These are phyloP conservation scores for Myotis pilosus DNA, from an alignment of 2,797 vertebrate genomes.

Conservation along the genomic window DNA sequence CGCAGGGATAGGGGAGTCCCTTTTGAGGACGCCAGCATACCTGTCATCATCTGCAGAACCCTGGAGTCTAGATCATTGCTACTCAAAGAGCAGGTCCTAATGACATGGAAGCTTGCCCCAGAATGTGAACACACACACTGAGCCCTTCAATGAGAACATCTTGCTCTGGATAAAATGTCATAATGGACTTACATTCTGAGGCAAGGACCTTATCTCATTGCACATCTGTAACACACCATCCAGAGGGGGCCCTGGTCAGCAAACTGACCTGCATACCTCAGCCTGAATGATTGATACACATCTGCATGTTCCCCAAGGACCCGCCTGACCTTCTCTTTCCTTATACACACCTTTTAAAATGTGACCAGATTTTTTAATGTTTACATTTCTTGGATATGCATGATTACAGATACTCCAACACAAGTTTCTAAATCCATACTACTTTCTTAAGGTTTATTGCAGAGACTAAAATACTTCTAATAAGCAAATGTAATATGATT, in stretches of 20 bases:
- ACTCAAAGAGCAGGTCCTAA: background rate
- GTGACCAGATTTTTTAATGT: background rate
- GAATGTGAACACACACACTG: background rate
- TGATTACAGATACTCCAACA: background rate
- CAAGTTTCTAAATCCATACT: background rate
- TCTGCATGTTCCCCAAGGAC: background rate
- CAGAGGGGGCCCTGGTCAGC: background rate
- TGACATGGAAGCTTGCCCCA: background rate
- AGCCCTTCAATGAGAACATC: conserved; percentile 4
- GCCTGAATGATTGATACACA: background rate
- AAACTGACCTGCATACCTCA: background rate
- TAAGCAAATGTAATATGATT: background rate
- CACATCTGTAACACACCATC: background rate
- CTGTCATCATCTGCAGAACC: background rate
- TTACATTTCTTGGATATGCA: background rate
- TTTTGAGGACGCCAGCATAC: background rate
- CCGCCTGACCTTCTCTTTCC: background rate
- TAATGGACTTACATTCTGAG: background rate
- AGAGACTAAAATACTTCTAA: background rate
- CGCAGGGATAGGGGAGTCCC: background rate
- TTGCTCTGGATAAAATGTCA: background rate
- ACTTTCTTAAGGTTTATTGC: background rate
- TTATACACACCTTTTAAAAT: background rate
- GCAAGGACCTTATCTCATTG: background rate
- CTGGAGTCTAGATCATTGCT: background rate